These are phyloP conservation scores for Micrasema longulum DNA, from an alignment of 1,140 invertebrate species.

Conservation along the genomic window DNA sequence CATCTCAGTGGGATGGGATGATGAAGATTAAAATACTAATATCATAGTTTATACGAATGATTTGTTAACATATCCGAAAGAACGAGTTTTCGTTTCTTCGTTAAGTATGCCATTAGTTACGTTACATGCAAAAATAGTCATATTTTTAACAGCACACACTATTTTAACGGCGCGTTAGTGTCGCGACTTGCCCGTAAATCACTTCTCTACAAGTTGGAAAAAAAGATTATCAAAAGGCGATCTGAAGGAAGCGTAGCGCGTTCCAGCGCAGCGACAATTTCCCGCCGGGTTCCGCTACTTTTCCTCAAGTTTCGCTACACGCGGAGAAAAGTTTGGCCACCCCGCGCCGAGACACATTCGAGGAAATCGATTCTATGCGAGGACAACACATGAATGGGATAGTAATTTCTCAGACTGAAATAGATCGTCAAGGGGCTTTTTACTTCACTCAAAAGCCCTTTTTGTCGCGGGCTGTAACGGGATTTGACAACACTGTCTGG, in stretches of 20 bases:
- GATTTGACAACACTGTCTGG: conserved; percentile 24
- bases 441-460: conserved; percentile 28
- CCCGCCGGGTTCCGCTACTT: conserved; percentile 10
- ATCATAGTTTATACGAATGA: no score
- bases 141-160: background rate
- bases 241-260: background rate
- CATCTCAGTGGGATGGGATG: no score
- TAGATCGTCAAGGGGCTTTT: conserved; percentile 33
- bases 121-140: background rate
- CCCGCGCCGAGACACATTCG: conserved; percentile 9
- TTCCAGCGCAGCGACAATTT: background rate
- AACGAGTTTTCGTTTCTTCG: no score
- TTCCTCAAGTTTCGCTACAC: background rate
- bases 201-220: conserved; percentile 13
- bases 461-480: conserved; percentile 25
- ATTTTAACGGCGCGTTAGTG: conserved; percentile 12
- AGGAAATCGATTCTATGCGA: conserved; percentile 20
- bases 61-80: no score
- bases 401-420: conserved; percentile 29
- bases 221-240: conserved; percentile 33
- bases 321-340: conserved; percentile 3
- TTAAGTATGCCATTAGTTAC: no score
- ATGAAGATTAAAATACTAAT: no score
- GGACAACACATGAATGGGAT: conserved; percentile 31
- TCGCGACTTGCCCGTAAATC: conserved; percentile 18